phyloP scores from a whole-genome alignment of 1,140 invertebrate genomes.

The Brachystomella parvula region DNA sequence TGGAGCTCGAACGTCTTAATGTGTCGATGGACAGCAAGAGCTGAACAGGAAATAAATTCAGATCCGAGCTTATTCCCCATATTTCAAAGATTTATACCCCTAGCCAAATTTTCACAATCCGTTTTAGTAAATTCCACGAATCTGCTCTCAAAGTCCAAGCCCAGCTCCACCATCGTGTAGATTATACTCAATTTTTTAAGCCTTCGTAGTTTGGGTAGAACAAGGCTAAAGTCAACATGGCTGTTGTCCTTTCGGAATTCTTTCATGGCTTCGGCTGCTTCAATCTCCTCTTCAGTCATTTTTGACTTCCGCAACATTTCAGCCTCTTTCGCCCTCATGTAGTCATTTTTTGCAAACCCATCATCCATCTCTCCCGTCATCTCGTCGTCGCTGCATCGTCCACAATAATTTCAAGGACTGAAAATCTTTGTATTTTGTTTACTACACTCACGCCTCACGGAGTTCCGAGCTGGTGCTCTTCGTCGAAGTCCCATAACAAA shows the following conservation, averaged over 20 bases:
- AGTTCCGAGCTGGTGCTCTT: slow-evolving; percentile 5
- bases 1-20: slow-evolving; percentile 30
- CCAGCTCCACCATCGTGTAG: slow-evolving; percentile 26
- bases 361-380: slow-evolving; percentile 10
- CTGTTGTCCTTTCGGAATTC: slow-evolving; percentile 11
- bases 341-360: not conserved
- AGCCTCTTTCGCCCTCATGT: not conserved
- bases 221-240: slow-evolving; percentile 25
- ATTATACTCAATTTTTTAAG: slow-evolving; percentile 24
- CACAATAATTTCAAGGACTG: not conserved
- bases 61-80: too few species aligned
- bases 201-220: slow-evolving; percentile 19
- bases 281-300: slow-evolving; percentile 16
- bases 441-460: slow-evolving; percentile 9
- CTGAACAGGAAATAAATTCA: too few species aligned
- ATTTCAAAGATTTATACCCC: too few species aligned
- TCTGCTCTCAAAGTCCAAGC: slow-evolving; percentile 26
- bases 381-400: slow-evolving; percentile 21
- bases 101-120: slow-evolving; percentile 30
- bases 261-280: not conserved
- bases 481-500: slow-evolving; percentile 22
- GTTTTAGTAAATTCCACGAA: slow-evolving; percentile 25
- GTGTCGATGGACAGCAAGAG: not conserved
- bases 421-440: slow-evolving; percentile 7
- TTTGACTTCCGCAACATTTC: not conserved